These are phyloP conservation scores for Neotragus moschatus DNA, from an alignment of 2,113 vertebrate species.

Conservation along the genomic window DNA sequence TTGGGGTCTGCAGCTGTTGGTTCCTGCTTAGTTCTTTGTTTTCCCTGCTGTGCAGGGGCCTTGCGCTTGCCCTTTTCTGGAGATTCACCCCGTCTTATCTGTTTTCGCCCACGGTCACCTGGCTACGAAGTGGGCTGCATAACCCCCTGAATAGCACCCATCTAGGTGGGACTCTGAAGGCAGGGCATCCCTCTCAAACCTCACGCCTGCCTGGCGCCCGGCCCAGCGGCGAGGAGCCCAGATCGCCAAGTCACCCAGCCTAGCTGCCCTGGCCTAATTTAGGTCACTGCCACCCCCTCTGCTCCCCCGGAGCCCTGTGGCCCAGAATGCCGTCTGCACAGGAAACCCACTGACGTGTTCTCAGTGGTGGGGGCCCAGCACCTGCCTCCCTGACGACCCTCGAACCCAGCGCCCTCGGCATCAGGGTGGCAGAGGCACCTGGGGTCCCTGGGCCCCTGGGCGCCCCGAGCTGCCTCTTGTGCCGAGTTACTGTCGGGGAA, in stretches of 20 bases:
- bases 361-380: accelerated
- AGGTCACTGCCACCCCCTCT: background rate
- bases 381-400: background rate
- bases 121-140: background rate
- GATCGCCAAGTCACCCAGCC: background rate
- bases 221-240: background rate
- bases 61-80: background rate
- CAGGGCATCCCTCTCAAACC: background rate
- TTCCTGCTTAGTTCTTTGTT: background rate
- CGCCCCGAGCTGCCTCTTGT: background rate
- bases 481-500: background rate
- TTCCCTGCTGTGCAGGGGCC: background rate
- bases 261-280: background rate
- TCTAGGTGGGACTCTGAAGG: background rate
- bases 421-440: background rate
- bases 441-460: background rate
- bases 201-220: background rate
- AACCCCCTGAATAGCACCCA: background rate
- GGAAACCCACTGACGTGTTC: accelerated
- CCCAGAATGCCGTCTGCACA: background rate
- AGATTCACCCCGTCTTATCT: background rate
- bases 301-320: background rate
- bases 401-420: accelerated
- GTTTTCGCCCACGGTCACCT: accelerated
- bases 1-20: background rate